Evolutionary conservation across 2,797 vertebrate genomes (phyloP), one percentile per base, ranked within the genome.

Genomic region (Lutjanus campechanus): DNA sequence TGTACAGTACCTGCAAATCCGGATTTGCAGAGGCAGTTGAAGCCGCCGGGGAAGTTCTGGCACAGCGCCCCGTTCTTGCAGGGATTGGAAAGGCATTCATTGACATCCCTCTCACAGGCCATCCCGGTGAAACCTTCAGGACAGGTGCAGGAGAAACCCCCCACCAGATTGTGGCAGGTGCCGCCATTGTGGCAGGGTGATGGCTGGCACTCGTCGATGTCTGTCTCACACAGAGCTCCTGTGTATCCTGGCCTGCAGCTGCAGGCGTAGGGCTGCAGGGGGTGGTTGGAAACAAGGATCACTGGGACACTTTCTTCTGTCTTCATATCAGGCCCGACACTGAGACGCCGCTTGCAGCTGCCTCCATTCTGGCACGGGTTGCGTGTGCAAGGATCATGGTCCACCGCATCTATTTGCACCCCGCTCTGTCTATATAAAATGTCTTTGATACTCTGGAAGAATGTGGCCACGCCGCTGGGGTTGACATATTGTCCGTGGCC

Each of bases 401-500:
- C 98, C 89, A 98, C 97, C 0, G 98, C 96, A 81, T 99, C 97
- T 7, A 99, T 94, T 84, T 94, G 95, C 50, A 98, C 97, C 5
- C 98, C 98, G 0, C 97, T 98, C 94, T 99, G 98, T 49, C 97
- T 95, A 82, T 97, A 93, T 50, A 99, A 93, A 76, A 96, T 87
- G 46, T 99, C 98, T 91, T 96, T 98, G 92, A 99, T 98, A 93
- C 98, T 99, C 90, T 99, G 97, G 95, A 99, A 99, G 95, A 99
- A 99, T 80, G 98, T 98, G 76, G 97, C 97, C 58, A 97, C 98
- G 0, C 98, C 98, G 0, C 97, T 97, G 83, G 98, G 96, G 84
- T 95, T 99, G 55, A 99, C 96, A 0, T 99, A 99, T 87, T 98
- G 98, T 82, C 93, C 97, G 7, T 93, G 94, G 85, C 91, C 89